phyloP scores from a whole-genome alignment of 2,113 vertebrate species.

The Brachyhypopomus occidentalis region DNA sequence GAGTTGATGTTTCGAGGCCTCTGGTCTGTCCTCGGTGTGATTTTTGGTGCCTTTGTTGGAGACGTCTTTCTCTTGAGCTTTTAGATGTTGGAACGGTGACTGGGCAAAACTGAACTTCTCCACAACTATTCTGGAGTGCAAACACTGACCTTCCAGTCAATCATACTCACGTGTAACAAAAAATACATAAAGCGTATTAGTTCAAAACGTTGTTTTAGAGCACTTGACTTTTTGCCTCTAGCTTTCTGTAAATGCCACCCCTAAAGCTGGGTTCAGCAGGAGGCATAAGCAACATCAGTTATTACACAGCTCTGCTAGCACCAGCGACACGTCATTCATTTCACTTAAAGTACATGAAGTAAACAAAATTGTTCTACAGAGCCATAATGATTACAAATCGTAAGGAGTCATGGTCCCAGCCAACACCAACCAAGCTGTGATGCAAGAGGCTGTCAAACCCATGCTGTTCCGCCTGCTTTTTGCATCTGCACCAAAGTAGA shows the following conservation, averaged over 20 bases:
- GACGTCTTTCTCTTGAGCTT: not conserved
- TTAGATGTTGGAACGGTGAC: not conserved
- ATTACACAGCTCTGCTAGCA: not conserved
- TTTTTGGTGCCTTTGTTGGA: conserved; percentile 18
- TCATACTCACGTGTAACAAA: not conserved
- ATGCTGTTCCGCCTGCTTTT: not conserved
- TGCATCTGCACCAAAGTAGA: too few relatives aligned
- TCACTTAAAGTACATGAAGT: too few relatives aligned
- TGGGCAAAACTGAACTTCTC: conserved; percentile 14
- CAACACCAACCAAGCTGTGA: not conserved
- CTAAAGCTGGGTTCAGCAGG: not conserved
- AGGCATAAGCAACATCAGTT: not conserved
- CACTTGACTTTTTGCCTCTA: not conserved
- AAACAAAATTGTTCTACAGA: too few relatives aligned
- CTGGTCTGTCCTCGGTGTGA: conserved; percentile 28
- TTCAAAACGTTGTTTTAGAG: not conserved
- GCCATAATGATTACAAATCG: not conserved
- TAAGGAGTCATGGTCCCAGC: not conserved
- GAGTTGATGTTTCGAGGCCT: conserved; percentile 34
- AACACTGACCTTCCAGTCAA: conserved; percentile 17
- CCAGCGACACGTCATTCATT: not conserved
- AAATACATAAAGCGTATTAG: not conserved
- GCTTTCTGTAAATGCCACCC: not conserved
- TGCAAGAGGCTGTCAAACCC: not conserved
- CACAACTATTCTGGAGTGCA: conserved; percentile 6